phyloP scores from a whole-genome alignment of 2,888 invertebrate species.

The Quadroppia sp. region DNA sequence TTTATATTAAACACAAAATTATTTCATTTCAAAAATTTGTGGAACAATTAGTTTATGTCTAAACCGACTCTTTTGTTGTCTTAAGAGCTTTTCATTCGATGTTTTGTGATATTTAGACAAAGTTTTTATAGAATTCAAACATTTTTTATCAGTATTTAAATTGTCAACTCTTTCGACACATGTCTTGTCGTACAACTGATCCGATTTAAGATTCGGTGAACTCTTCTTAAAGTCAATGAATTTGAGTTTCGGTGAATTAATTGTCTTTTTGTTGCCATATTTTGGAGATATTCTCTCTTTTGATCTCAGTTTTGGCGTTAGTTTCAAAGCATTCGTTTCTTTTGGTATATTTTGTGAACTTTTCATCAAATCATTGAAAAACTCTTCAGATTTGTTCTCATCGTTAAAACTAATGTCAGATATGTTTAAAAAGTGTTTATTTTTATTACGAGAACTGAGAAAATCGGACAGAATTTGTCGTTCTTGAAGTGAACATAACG shows the following conservation, averaged over 20 bases:
- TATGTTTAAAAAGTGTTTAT: neutral
- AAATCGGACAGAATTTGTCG: neutral
- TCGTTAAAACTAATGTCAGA: constrained; percentile 22
- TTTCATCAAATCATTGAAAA: constrained; percentile 6
- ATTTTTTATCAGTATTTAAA: neutral
- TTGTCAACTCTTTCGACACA: neutral
- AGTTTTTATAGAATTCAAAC: neutral
- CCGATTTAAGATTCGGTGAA: neutral
- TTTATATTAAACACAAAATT: neutral
- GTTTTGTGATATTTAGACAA: constrained; percentile 27
- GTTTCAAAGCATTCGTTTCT: neutral
- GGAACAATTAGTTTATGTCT: neutral
- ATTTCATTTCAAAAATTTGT: neutral
- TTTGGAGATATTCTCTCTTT: neutral
- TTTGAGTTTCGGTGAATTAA: neutral
- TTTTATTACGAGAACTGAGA: neutral
- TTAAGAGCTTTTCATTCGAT: neutral
- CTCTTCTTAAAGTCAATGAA: neutral
- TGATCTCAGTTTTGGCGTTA: neutral
- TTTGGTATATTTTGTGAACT: constrained; percentile 3
- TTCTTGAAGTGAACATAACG: neutral
- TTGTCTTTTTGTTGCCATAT: neutral
- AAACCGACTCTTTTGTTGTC: neutral
- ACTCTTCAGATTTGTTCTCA: constrained; percentile 2
- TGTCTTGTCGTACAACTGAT: neutral